Percentiles rank a stretch among this genome's conserved stretches.
Evolutionary conservation across 2,888 invertebrate species (phyloP).

Genomic region (Drosophila rubida): DNA sequence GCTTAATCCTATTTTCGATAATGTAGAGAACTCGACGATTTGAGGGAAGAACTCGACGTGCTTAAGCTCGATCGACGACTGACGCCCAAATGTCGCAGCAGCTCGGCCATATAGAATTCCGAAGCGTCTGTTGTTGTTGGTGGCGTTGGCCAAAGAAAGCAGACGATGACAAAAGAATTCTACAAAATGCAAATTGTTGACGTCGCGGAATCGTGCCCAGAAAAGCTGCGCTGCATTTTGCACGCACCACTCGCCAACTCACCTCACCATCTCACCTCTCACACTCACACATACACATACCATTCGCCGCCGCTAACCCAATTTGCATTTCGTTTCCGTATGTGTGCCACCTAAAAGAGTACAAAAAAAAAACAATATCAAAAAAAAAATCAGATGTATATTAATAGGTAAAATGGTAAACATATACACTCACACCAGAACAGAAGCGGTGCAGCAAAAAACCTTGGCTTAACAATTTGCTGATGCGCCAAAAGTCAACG

Average conservation of each 20-base stretch:
- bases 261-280: not conserved
- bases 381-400: not conserved
- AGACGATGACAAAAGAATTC: not conserved
- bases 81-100: conserved; percentile 50
- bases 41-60: conserved; percentile 36
- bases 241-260: conserved; percentile 33
- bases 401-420: not conserved
- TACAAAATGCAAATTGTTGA: conserved; percentile 29
- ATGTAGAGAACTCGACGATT: not conserved
- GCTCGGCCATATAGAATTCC: conserved; percentile 78
- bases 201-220: conserved; percentile 48
- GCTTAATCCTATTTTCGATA: conserved; percentile 14
- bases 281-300: not conserved
- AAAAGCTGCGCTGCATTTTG: conserved; percentile 48
- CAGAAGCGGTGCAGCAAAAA: conserved; percentile 39
- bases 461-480: conserved; percentile 62
- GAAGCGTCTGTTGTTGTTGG: conserved; percentile 7
- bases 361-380: conserved; percentile 4
- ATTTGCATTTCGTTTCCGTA: conserved; percentile 62
- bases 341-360: conserved; percentile 44
- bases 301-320: conserved; percentile 27
- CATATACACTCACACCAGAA: conserved; percentile 2
- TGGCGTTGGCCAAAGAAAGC: conserved; percentile 5
- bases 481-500: conserved; percentile 21
- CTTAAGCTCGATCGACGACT: conserved; percentile 62